Conservation (phyloP, 2,888 invertebrate genomes). For the Acheta domesticus region DNA sequence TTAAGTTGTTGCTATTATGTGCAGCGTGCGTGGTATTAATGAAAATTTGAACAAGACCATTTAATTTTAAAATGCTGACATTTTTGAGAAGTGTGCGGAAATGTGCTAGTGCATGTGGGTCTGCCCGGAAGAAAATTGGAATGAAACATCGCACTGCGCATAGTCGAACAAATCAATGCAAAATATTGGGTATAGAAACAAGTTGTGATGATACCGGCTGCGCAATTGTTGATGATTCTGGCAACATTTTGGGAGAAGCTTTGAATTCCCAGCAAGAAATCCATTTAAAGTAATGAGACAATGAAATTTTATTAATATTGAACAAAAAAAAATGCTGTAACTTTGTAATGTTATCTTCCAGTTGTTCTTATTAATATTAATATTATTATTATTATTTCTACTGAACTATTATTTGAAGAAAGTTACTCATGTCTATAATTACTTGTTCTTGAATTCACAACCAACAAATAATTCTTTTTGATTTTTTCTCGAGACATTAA, state of each 20-base stretch:
- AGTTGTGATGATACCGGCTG: conserved; percentile 97
- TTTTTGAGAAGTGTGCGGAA: too few species aligned
- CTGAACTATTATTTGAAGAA: neutral
- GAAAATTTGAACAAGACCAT: too few species aligned
- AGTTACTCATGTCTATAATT: too few species aligned
- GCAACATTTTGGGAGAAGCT: conserved; percentile 74
- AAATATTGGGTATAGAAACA: conserved; percentile 90
- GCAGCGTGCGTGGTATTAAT: too few species aligned
- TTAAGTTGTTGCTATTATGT: too few species aligned
- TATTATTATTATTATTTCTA: neutral
- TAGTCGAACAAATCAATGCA: neutral
- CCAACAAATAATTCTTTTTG: too few species aligned
- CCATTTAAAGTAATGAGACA: conserved; percentile 62
- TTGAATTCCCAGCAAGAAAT: conserved; percentile 74
- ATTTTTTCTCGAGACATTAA: too few species aligned
- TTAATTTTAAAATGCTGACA: too few species aligned
- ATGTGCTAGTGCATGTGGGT: too few species aligned
- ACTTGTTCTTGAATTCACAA: too few species aligned
- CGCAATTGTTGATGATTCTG: conserved; percentile 72
- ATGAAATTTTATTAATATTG: conserved; percentile 2
- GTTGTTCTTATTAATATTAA: neutral
- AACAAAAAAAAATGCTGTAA: neutral
- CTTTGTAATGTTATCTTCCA: neutral
- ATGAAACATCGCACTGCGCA: too few species aligned
- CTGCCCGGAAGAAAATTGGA: too few species aligned